A percentile compares a stretch with the other conserved stretches of the same genome.
Conservation (phyloP, 2,797 vertebrate species). For the Neostethus bicornis region DNA sequence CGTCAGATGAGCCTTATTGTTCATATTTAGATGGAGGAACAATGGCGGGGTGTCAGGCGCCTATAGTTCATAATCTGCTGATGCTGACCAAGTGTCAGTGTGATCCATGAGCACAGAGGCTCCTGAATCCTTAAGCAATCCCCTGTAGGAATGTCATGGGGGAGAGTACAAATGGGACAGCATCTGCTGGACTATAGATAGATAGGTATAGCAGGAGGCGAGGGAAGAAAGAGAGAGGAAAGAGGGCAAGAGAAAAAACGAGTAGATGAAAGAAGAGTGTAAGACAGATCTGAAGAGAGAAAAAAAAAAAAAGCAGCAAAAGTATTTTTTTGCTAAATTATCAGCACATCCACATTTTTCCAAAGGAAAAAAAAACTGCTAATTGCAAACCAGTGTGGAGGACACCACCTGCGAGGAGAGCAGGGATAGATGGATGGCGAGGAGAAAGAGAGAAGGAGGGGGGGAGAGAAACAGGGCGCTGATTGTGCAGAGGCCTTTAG, state of each 20-base stretch:
- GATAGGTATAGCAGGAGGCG: slow-evolving; percentile 70
- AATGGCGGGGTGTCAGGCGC: slow-evolving; percentile 79
- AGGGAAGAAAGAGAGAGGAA: slow-evolving; percentile 45
- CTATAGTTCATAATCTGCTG: slow-evolving; percentile 84
- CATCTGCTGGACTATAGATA: slow-evolving; percentile 81
- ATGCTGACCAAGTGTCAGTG: slow-evolving; percentile 83
- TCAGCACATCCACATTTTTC: slow-evolving; percentile 20
- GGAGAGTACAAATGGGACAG: slow-evolving; percentile 80
- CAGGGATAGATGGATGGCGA: slow-evolving; percentile 47
- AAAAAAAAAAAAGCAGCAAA: slow-evolving; percentile 42
- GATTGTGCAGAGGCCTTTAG: slow-evolving; percentile 64
- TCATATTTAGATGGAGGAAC: slow-evolving; percentile 85
- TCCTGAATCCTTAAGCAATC: slow-evolving; percentile 75
- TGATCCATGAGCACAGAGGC: slow-evolving; percentile 72
- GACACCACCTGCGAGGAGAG: slow-evolving; percentile 57
- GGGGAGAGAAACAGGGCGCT: slow-evolving; percentile 16
- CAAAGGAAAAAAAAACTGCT: slow-evolving; percentile 37
- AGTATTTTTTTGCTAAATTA: slow-evolving; percentile 40
- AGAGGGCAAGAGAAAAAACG: slow-evolving; percentile 49
- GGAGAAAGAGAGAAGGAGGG: slow-evolving; percentile 1
- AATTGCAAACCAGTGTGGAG: slow-evolving; percentile 58
- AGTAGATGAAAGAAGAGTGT: slow-evolving; percentile 29
- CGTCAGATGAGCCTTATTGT: slow-evolving; percentile 80
- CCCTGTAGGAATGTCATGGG: slow-evolving; percentile 79
- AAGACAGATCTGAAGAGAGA: slow-evolving; percentile 31